phyloP scores from a whole-genome alignment of 2,888 invertebrate species.

The Clepsis dumicolana region DNA sequence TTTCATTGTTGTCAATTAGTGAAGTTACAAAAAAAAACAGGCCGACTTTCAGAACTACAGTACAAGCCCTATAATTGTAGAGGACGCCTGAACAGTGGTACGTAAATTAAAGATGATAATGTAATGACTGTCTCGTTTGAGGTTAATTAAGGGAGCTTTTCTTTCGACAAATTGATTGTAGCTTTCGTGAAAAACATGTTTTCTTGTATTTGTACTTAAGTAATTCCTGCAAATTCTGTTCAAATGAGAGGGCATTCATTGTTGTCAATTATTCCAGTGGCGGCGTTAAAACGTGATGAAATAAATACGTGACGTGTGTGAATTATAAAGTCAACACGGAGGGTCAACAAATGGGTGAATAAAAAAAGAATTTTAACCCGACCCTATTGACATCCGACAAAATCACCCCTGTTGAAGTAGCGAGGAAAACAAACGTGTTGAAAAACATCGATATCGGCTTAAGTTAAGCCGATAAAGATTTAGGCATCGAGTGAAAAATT shows the following conservation, averaged over 20 bases:
- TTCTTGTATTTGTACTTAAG: too few relatives aligned
- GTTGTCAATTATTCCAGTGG: too few relatives aligned
- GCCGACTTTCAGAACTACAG: too few relatives aligned
- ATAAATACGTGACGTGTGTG: neutral
- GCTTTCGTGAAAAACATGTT: neutral
- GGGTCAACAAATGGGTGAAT: neutral
- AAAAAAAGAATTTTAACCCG: neutral
- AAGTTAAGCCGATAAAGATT: conserved; percentile 61
- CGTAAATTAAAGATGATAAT: too few relatives aligned
- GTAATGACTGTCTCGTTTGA: too few relatives aligned
- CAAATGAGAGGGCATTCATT: too few relatives aligned
- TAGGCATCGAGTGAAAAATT: conserved; percentile 65
- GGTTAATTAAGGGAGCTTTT: too few relatives aligned
- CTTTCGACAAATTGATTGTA: too few relatives aligned
- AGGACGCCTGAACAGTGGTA: too few relatives aligned
- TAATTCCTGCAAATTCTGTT: neutral
- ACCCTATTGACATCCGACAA: neutral
- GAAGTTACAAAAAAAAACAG: too few relatives aligned
- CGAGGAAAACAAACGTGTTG: conserved; percentile 42
- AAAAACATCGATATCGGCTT: conserved; percentile 51
- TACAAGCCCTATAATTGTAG: too few relatives aligned
- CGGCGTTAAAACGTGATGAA: neutral
- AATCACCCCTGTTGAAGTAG: neutral
- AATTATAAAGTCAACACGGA: neutral
- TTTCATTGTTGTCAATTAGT: neutral